Base-by-base conservation (phyloP, 2,113 vertebrate genomes). In the Triplophysa tibetana region DNA sequence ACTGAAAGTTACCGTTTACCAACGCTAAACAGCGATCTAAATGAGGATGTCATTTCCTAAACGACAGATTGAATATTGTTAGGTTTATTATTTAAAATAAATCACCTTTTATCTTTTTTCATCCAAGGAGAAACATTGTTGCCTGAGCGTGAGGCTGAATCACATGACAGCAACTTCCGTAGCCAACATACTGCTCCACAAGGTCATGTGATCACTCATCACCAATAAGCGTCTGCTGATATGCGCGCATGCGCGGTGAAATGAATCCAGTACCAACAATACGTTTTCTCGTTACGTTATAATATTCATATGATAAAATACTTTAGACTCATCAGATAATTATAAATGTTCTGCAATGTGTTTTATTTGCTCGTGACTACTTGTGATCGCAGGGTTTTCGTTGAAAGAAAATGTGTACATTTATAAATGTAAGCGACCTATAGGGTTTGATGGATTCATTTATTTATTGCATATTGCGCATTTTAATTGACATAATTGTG, bases 101-200 rank as follows among this genome's bases (percentile, higher is more conserved):
- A 61, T 83, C 89, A 88, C 86, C 77, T 83, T 79, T 77, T 61
- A 26, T 9, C 26, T 69, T 43, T 43, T 69, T 82, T 87, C 77
- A 90, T 82, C 88, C 90, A 81, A 66, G 43, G 81, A n/a, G 78
- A 72, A 89, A 87, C 90, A 81, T 70, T 79, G 77, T 78, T 50
- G 67, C 65, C 24, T 84, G 79, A 60, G 67, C 65, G 24, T 85
- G 79, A 54, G 75, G 23, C 38, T 50, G 66, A 79, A 88, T 92
- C 91, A 92, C 87, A 90, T 92, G 91, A 92, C 88, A 87, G 2
- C 52, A 8, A 89, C 87, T 92, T 92, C 91, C 91, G 90, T 63
- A 72, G 68, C 83, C 5, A 68, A 75, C 43, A 23, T 16, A 2
- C 50, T 11, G 0, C 9, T 21, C n/a, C 50, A 29, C 1, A 29